Conservation (phyloP, 2,888 invertebrate species). For the Strigamia maritima region DNA sequence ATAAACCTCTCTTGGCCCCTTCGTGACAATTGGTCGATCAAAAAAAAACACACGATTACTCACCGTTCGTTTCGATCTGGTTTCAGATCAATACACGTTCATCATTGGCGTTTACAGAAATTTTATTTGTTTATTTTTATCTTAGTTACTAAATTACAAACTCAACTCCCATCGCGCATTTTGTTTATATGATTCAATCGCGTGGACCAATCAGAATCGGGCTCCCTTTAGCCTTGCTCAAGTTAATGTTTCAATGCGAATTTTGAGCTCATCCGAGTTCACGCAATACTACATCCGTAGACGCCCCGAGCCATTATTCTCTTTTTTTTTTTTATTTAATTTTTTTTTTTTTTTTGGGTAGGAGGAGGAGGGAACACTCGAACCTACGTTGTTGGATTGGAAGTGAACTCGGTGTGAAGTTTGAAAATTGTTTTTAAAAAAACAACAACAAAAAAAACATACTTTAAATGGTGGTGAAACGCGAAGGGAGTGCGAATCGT, state of each 20-base stretch:
- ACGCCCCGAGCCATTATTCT: background rate
- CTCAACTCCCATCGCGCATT: background rate
- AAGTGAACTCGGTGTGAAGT: too few relatives aligned
- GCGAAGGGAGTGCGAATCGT: background rate
- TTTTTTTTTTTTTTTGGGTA: background rate
- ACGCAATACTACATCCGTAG: background rate
- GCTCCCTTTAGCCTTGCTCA: background rate
- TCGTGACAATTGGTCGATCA: too few relatives aligned
- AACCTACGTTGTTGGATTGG: background rate
- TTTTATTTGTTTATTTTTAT: background rate
- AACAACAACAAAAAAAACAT: too few relatives aligned
- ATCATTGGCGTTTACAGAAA: too few relatives aligned
- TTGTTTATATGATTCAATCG: background rate
- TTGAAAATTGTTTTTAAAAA: background rate
- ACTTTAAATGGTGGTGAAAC: background rate
- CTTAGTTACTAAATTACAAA: background rate
- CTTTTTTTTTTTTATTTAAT: too few relatives aligned
- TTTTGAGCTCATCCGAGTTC: background rate
- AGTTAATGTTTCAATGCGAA: background rate
- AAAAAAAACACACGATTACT: too few relatives aligned
- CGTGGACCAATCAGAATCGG: background rate
- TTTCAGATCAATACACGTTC: too few relatives aligned
- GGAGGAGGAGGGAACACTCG: background rate
- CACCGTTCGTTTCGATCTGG: too few relatives aligned
- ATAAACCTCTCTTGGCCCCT: too few relatives aligned